Evolutionary conservation across 2,888 invertebrate genomes (phyloP), one percentile per base, ranked within the genome.

Genomic region (Laothoe populi): DNA sequence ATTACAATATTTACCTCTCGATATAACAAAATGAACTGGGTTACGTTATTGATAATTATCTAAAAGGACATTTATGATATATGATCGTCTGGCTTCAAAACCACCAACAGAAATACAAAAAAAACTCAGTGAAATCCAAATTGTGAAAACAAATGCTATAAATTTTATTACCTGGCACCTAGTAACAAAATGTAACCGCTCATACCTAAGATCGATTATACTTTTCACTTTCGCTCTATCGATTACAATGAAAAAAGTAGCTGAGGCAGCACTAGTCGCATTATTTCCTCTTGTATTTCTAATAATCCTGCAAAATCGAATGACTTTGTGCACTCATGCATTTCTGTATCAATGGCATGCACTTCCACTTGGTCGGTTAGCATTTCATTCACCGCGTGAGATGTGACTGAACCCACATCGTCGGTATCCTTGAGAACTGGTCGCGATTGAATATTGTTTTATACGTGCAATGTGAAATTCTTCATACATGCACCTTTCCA

Each of bases 341-440:
- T 66, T 57, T 60, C 59, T 63, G 69, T 67, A 68, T 21, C 61
- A 60, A 62, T 59, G 60, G 59, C 59, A 63, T 49, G 61, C 80
- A 76, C 63, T 72, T 64, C 60, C 64, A 73, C 75, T 82, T 67
- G 68, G 77, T 64, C 69, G 83, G 75, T 69, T 84, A 72, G 72
- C 72, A 79, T 84, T 90, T 89, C 87, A 90, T 90, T 91, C 86
- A 90, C 82, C 84, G 86, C 82, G 77, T 74, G 69, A 78, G 75
- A 82, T 81, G 90, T 89, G 90, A 89, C 79, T 91, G 89, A 90
- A 90, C 88, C 82, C 77, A 79, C 81, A 78, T 77, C 74, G 73
- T 77, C 71, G 66, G 82, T 83, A 87, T 87, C 89, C 89, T 89
- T 88, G 87, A 84, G 81, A 88, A 86, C 86, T 79, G 82, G 87